phyloP scores from a whole-genome alignment of 1,140 invertebrate genomes.

The Brachionus rubens region DNA sequence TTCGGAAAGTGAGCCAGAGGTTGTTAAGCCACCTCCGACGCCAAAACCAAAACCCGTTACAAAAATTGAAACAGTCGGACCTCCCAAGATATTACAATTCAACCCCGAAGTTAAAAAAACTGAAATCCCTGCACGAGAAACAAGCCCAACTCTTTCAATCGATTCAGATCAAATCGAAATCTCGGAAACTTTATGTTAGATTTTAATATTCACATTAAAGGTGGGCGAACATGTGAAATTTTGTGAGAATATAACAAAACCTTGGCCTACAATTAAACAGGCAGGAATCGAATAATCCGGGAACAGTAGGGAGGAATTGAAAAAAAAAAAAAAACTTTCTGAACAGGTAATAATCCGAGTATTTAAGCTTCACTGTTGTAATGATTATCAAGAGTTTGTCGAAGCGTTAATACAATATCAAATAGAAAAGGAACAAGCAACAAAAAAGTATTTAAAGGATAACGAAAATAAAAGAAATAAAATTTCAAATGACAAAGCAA shows the following conservation, averaged over 20 bases:
- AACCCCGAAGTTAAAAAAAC: constrained; percentile 12
- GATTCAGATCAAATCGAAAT: constrained; percentile 30
- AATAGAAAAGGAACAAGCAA: constrained; percentile 13
- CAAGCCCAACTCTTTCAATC: not conserved
- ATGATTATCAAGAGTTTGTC: constrained; percentile 57
- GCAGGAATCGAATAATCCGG: constrained; percentile 52
- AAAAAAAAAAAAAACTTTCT: not conserved
- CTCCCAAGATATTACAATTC: constrained; percentile 27
- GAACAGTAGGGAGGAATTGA: constrained; percentile 47
- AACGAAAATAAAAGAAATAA: constrained; percentile 2
- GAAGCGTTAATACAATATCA: constrained; percentile 34
- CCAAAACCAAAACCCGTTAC: not conserved
- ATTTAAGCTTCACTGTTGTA: constrained; percentile 56
- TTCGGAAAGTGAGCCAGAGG: constrained; percentile 20
- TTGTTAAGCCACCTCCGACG: not conserved
- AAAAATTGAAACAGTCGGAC: constrained; percentile 27
- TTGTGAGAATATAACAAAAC: constrained; percentile 53
- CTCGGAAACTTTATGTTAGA: not conserved
- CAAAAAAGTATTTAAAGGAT: not conserved
- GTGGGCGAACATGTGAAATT: constrained; percentile 54
- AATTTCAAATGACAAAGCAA: not conserved
- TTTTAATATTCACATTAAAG: constrained; percentile 32
- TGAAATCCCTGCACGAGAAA: not conserved
- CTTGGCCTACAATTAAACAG: constrained; percentile 54
- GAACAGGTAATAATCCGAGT: not conserved